These are phyloP conservation scores for Thalassoma bifasciatum DNA, from an alignment of 2,113 vertebrate genomes.

Conservation along the genomic window DNA sequence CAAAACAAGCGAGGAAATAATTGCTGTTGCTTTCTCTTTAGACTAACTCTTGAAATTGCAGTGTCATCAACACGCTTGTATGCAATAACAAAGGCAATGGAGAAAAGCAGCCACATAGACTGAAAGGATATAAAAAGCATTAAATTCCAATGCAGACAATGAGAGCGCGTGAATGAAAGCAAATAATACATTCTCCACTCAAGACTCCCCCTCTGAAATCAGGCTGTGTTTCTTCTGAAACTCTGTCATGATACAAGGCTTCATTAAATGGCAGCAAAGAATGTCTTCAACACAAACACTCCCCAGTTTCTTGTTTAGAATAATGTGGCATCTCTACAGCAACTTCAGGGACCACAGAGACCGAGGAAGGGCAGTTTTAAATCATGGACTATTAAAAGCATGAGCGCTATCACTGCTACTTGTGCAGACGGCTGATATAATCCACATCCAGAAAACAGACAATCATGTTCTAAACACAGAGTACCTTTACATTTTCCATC, in stretches of 20 bases:
- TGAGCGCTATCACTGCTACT: too few species aligned
- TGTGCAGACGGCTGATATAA: too few species aligned
- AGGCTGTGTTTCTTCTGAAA: slow-evolving; percentile 1
- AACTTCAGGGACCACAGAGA: slow-evolving; percentile 42
- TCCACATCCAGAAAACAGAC: too few species aligned
- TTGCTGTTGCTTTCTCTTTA: slow-evolving; percentile 25
- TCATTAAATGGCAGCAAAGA: slow-evolving; percentile 54
- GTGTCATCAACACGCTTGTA: slow-evolving; percentile 27
- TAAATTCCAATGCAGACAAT: slow-evolving; percentile 23
- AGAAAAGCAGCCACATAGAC: slow-evolving; percentile 25
- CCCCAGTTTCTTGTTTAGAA: slow-evolving; percentile 56
- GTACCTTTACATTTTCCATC: too few species aligned
- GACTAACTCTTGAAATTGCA: slow-evolving; percentile 56
- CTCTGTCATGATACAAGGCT: slow-evolving; percentile 23
- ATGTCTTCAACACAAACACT: slow-evolving; percentile 51
- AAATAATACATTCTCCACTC: slow-evolving; percentile 4
- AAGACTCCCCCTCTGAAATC: slow-evolving; percentile 19
- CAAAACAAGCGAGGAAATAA: slow-evolving; percentile 40
- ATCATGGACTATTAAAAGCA: slow-evolving; percentile 48
- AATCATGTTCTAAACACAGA: too few species aligned
- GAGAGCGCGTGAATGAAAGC: slow-evolving; percentile 21
- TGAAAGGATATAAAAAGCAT: slow-evolving; percentile 34
- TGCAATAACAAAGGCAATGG: slow-evolving; percentile 20
- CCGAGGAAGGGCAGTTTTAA: slow-evolving; percentile 35
- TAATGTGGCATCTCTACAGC: slow-evolving; percentile 41